These are phyloP conservation scores for Myoxocephalus aenaeus DNA, from an alignment of 2,797 vertebrate species.

Conservation along the genomic window DNA sequence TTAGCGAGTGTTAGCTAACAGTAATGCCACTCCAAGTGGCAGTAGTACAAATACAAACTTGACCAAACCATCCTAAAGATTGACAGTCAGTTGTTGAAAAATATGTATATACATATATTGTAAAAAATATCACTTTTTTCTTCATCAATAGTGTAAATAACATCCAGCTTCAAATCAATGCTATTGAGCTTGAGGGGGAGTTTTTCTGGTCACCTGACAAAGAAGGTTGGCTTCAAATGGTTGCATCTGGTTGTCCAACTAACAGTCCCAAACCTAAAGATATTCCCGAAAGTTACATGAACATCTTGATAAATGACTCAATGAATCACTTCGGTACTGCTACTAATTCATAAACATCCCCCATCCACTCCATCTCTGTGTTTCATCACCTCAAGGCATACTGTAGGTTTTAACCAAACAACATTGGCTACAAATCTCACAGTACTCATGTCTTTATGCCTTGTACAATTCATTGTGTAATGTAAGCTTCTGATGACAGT, in stretches of 20 bases:
- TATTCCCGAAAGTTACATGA: not conserved
- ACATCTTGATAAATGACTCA: not conserved
- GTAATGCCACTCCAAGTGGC: not conserved
- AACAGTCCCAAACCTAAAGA: not conserved
- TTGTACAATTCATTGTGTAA: conserved; percentile 31
- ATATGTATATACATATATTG: no score
- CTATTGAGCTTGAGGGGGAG: no score
- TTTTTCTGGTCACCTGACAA: not conserved
- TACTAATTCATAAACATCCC: not conserved
- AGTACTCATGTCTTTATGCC: conserved; percentile 1
- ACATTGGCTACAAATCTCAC: not conserved
- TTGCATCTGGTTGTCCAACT: not conserved
- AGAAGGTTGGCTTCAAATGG: not conserved
- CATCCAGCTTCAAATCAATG: not conserved
- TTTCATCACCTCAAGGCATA: not conserved
- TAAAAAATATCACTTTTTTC: not conserved
- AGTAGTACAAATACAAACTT: not conserved
- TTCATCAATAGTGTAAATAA: not conserved
- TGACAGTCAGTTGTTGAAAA: not conserved
- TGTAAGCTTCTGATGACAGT: conserved; percentile 52
- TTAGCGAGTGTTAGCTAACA: not conserved
- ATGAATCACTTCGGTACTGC: not conserved
- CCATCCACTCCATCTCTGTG: not conserved
- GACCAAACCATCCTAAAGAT: not conserved
- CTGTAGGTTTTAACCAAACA: not conserved